phyloP scores from a whole-genome alignment of 1,140 invertebrate genomes.

The Pararge aegeria region DNA sequence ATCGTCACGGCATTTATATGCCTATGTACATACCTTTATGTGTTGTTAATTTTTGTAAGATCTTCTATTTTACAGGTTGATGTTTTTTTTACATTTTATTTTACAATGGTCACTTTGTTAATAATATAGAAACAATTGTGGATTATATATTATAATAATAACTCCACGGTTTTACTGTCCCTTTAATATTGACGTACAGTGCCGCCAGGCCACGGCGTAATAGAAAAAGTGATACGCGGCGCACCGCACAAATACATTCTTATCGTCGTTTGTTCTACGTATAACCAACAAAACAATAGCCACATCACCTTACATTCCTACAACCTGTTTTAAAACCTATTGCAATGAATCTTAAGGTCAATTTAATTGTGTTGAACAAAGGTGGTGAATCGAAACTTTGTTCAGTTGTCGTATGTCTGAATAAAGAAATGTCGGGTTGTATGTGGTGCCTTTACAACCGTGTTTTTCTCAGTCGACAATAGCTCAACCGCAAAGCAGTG shows the following conservation, averaged over 20 bases:
- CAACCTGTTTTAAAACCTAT: neutral
- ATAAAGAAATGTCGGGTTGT: constrained; percentile 47
- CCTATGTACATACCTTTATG: no score
- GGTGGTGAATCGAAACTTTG: neutral
- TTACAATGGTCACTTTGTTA: no score
- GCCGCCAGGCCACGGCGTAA: constrained; percentile 48
- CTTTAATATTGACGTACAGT: constrained; percentile 34
- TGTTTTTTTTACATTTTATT: no score
- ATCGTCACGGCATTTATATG: no score
- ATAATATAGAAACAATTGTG: no score
- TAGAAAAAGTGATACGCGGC: constrained; percentile 75
- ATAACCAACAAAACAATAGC: constrained; percentile 14
- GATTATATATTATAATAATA: no score
- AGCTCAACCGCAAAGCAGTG: constrained; percentile 27
- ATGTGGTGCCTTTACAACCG: constrained; percentile 23
- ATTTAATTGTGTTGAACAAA: neutral
- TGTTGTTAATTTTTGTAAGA: no score
- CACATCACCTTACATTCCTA: neutral
- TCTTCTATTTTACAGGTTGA: no score
- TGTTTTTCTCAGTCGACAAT: constrained; percentile 25
- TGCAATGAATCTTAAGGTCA: neutral
- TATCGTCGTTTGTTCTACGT: constrained; percentile 50
- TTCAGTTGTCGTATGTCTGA: constrained; percentile 16
- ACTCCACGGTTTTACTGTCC: constrained; percentile 37
- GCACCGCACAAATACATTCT: constrained; percentile 64